Evolutionary conservation across 2,113 vertebrate species (phyloP), one percentile per base, ranked within the genome.

Genomic region (Lucifuga dentata): DNA sequence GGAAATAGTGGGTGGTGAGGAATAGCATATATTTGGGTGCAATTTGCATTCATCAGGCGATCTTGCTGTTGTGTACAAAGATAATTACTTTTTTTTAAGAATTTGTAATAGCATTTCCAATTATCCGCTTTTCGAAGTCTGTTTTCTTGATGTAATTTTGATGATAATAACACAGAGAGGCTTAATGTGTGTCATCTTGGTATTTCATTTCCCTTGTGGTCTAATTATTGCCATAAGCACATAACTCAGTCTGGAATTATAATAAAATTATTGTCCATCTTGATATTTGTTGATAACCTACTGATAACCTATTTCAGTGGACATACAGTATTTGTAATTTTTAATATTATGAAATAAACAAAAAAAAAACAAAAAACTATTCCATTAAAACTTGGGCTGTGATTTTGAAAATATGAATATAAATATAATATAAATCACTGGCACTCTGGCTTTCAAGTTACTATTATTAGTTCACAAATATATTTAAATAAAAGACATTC

Each of bases 271-370:
- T 21, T 21, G 1, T 1, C 51, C 50, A 8, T 35, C 33, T 35
- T 3, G 2, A 35, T 36, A 43, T 29, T 58, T 53, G 58, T 81
- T 68, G 55, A 40, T n/a, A 60, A 13, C 32, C 23, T 20, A 3
- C 52, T 49, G 35, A 55, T 50, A 29, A 29, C 26, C 26, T 5
- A 56, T 76, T 46, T 36, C 5, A 51, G 3, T 40, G 2, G 36
- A 33, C 73, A 48, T 41, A 26, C 21, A 44, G 4, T 21, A 20
- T 49, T 32, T 33, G 16, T 36, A 55, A 33, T 13, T 50, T 39
- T 20, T 45, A 8, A 35, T 35, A 35, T 35, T 35, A 6, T 3
- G 10, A 2, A 35, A 11, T 35, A 8, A 35, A 35, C 33, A 35
- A 8, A n/a, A n/a, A n/a, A n/a, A n/a, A n/a, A n/a, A n/a, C n/a